Conservation (phyloP, 2,888 invertebrate species). For the Morpho helenor region DNA sequence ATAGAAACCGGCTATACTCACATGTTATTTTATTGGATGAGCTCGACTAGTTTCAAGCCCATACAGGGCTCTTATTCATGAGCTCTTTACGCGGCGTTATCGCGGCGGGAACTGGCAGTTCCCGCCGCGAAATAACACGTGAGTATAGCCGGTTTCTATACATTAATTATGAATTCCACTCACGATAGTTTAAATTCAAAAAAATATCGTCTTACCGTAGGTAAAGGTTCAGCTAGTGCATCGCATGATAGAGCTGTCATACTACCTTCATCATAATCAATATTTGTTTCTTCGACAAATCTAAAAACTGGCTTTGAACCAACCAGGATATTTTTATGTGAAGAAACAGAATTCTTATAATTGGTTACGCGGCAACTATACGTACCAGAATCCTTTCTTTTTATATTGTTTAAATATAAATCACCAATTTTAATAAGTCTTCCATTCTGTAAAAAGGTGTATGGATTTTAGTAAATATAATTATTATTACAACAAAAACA, state of each 20-base stretch:
- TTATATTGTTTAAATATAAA: constrained; percentile 32
- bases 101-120: too few species aligned
- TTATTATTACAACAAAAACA: neutral
- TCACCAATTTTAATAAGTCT: constrained; percentile 28
- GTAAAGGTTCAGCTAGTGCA: constrained; percentile 38
- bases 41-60: too few species aligned
- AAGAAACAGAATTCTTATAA: constrained; percentile 30
- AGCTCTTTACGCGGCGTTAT: too few species aligned
- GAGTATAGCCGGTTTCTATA: too few species aligned
- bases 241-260: constrained; percentile 36
- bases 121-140: too few species aligned
- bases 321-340: constrained; percentile 34
- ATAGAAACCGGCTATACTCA: too few species aligned
- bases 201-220: constrained; percentile 34
- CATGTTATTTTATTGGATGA: too few species aligned
- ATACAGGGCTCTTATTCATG: too few species aligned
- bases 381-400: constrained; percentile 36
- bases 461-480: neutral
- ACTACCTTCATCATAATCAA: constrained; percentile 32
- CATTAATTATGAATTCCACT: too few species aligned
- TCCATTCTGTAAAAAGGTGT: constrained; percentile 35
- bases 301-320: constrained; percentile 43
- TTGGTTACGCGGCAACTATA: constrained; percentile 50
- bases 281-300: constrained; percentile 26
- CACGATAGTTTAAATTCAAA: too few species aligned